phyloP scores from a whole-genome alignment of 2,113 vertebrate species.

The Rhea pennata region DNA sequence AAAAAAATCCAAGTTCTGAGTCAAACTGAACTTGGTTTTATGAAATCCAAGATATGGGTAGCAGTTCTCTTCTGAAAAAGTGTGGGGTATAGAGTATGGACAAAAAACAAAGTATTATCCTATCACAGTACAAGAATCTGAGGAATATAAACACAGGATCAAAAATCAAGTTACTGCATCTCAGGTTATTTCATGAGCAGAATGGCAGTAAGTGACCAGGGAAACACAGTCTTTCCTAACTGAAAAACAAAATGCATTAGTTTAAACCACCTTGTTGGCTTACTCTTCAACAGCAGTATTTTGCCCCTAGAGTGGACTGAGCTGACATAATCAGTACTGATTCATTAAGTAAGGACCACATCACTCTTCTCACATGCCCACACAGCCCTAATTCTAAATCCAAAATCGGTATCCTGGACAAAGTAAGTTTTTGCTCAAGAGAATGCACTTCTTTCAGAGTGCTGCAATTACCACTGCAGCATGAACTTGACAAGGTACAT shows the following conservation, averaged over 20 bases:
- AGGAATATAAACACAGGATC: background rate
- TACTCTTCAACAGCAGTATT: background rate
- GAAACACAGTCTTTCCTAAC: background rate
- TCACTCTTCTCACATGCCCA: background rate
- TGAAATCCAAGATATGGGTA: background rate
- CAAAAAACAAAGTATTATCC: background rate
- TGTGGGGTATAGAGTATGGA: background rate
- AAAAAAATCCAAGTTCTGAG: background rate
- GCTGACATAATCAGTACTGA: background rate
- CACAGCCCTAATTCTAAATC: background rate
- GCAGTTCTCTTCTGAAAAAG: background rate
- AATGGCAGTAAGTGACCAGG: background rate
- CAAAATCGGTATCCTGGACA: background rate
- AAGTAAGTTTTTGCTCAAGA: background rate
- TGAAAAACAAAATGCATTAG: background rate
- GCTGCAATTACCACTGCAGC: background rate
- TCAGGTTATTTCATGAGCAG: background rate
- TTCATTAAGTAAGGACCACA: background rate
- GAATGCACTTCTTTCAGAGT: background rate
- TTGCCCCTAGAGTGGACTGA: background rate
- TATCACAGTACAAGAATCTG: background rate
- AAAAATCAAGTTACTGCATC: background rate
- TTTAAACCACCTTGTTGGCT: background rate
- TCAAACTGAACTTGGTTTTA: background rate
- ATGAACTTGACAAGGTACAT: background rate